Evolutionary conservation across 2,888 invertebrate genomes (phyloP), one percentile per base, ranked within the genome.

Genomic region (Pollenia labialis): DNA sequence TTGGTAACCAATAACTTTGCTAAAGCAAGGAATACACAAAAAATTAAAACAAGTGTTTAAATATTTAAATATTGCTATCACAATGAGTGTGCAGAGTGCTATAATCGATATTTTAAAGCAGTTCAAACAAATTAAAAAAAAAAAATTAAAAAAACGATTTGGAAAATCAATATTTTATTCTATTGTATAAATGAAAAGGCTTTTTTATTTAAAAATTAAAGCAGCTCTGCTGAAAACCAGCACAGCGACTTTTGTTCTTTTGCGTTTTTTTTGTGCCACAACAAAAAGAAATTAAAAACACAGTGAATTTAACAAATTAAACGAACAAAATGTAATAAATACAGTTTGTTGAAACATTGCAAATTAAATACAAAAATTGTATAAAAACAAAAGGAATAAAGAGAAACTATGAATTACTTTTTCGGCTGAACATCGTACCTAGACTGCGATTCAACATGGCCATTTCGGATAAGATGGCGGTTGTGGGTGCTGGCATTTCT

Each of bases 401-500:
- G n/a, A 66, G 4, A 80, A 81, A 56, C 76, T 69, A 52, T 79
- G 58, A 85, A 88, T 85, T 88, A 88, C 87, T 88, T 89, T 88
- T 89, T 84, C 86, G 81, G 87, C 77, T 88, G 89, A 85, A 85
- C 85, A 84, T 85, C 90, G 88, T 88, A 89, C 89, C 89, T 86
- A 88, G 85, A 66, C 92, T 93, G 82, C 93, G 92, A 90, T 93
- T 93, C 80, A 92, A 89, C 91, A 92, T 90, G 84, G 93, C 91
- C 90, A 91, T 91, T 88, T 93, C 93, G 7, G 97, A 95, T 76
- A 95, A 95, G 87, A 95, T 94, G n/a, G 95, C 94, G 1, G 97
- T 97, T 46, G 97, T 97, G 50, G 97, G 97, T 40, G 97, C 96
- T 62, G 97, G 97, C 93, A 97, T 97, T 95, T 97, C 97, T 97